Evolutionary conservation across 1,140 invertebrate species (phyloP).

Genomic region (Cyphomyrmex costatus): DNA sequence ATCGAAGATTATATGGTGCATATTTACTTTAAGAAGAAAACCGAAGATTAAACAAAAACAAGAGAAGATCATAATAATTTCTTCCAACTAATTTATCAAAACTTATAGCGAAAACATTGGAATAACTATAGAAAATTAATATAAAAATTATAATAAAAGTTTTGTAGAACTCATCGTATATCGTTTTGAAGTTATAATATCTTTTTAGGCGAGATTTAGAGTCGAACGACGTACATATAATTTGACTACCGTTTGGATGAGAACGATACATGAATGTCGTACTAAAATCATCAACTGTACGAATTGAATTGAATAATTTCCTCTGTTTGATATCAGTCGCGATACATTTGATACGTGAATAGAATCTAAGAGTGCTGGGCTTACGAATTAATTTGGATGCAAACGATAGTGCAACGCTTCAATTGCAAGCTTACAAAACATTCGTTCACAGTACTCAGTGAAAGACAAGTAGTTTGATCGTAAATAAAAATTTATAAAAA

Average conservation of each 20-base stretch:
- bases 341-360: conserved; percentile 70
- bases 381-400: conserved; percentile 70
- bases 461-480: background rate
- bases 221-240: background rate
- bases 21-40: background rate
- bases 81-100: background rate
- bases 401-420: conserved; percentile 38
- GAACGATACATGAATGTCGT: background rate
- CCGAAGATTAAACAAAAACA: background rate
- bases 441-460: background rate
- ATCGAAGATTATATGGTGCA: background rate
- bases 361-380: conserved; percentile 60
- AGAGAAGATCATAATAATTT: background rate
- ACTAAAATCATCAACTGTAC: background rate
- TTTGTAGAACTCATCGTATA: background rate
- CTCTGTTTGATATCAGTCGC: conserved; percentile 63
- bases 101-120: background rate
- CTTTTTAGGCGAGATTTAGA: background rate
- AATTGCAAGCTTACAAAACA: conserved; percentile 44
- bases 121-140: background rate
- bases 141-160: conserved; percentile 2
- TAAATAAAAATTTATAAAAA: background rate
- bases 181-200: background rate
- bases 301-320: conserved; percentile 75
- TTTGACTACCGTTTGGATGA: background rate